Evolutionary conservation across 2,888 invertebrate genomes (phyloP).

Genomic region (Heterodera filipjevi): DNA sequence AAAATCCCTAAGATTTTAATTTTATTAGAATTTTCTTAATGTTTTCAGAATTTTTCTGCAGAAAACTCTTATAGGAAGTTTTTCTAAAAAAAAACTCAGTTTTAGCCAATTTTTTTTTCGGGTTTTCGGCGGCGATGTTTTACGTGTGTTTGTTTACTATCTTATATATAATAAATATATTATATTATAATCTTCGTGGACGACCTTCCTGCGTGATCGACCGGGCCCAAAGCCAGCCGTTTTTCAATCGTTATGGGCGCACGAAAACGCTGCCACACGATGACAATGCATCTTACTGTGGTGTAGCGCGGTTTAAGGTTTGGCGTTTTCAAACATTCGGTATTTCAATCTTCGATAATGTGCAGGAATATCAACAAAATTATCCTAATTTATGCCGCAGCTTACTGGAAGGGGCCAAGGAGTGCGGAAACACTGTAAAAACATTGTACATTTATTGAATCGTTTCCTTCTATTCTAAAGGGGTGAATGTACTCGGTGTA

Average conservation of each 20-base stretch:
- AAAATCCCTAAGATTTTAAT: too few relatives aligned
- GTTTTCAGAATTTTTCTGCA: too few relatives aligned
- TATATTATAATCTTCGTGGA: too few relatives aligned
- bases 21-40: too few relatives aligned
- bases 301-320: not conserved
- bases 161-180: too few relatives aligned
- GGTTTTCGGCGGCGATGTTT: too few relatives aligned
- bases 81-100: too few relatives aligned
- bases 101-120: too few relatives aligned
- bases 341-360: too few relatives aligned
- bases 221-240: not conserved
- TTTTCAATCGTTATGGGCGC: constrained; percentile 1
- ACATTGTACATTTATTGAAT: not conserved
- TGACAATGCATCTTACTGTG: not conserved
- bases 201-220: constrained; percentile 15
- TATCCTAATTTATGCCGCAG: not conserved
- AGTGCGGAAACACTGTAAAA: not conserved
- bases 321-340: too few relatives aligned
- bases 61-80: too few relatives aligned
- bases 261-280: not conserved
- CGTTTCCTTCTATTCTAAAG: not conserved
- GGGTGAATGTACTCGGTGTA: constrained; percentile 12
- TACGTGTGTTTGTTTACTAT: too few relatives aligned
- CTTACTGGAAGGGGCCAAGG: not conserved
- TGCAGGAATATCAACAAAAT: not conserved